Base-by-base conservation (phyloP, 2,113 vertebrate genomes). In the Steatornis caripensis region DNA sequence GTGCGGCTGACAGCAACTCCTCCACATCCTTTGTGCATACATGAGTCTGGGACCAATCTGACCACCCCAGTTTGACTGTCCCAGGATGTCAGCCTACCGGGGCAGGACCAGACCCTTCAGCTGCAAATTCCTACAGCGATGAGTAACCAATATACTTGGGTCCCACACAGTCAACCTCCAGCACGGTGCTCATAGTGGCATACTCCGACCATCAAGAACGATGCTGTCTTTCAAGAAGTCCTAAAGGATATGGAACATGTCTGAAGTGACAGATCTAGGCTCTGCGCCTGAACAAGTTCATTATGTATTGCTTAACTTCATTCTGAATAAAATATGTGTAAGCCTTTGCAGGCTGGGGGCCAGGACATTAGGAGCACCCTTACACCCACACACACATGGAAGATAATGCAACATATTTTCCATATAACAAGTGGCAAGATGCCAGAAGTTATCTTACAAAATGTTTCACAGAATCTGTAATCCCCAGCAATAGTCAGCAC, bases 351-450 rank as follows among this genome's bases (percentile, higher is more conserved):
- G 97, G 95, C 92, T 84, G 90, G 65, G 93, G 96, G 89, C 96
- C 95, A 96, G 92, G 94, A 84, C 84, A 53, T 90, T 46, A 29
- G 80, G 75, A 96, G 95, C 83, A 95, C 95, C 95, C 95, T 93
- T 49, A 94, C 96, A 82, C 94, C 94, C 96, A 30, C 94, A 51
- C 95, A 82, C 94, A 87, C 91, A 91, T 68, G 94, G 91, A 87
- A 94, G 95, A 96, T 97, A 93, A 95, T 87, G 71, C 76, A 75
- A 90, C 94, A 96, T 95, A 96, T 96, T 96, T 97, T 96, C 94
- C 97, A 93, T 93, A 95, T 90, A 97, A 91, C 90, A 82, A 89
- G 72, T 90, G 96, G 96, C 94, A 51, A 69, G 79, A 15, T 66
- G 96, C 95, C 96, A 95, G 95, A 51, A 93, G 84, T 93, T 96